Base-by-base conservation (phyloP, 2,888 invertebrate genomes). In the Mechanitis mazaeus region DNA sequence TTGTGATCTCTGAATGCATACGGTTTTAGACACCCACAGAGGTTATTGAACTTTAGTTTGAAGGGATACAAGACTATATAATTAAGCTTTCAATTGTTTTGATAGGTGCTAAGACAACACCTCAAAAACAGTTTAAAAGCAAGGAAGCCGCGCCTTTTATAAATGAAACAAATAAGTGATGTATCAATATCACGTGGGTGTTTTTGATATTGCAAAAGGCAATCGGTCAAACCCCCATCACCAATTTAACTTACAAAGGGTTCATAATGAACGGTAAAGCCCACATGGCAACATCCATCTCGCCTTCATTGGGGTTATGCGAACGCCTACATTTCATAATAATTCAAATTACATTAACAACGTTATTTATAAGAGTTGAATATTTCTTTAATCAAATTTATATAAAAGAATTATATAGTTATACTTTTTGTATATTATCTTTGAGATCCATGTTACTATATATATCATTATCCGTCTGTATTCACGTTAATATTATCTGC, bases 61-160 rank as follows among this genome's bases (percentile, higher is more conserved):
- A 75, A 75, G 75, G 75, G 73, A 75, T 76, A 74, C 77, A 76
- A 76, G 79, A 73, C 80, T 72, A 76, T 76, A 84, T 78, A 86
- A 87, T 88, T 88, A 87, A 85, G 78, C 75, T 71, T 70, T 83
- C 83, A 86, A 20, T 88, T 88, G 89, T 89, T 87, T 86, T 75
- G 75, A 74, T 71, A 65, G 65, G 71, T 73, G 79, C 87, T 85
- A 81, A 82, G 80, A 86, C 83, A 86, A 78, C 77, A 71, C 71
- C 78, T 84, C 85, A 84, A 84, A 76, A 79, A 81, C 75, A 77
- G 78, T 80, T 77, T 71, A 75, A 73, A 72, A 69, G 71, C 70
- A 66, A 63, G 68, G 72, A 71, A 65, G 72, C 64, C 64, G 69
- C 69, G 75, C 73, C 75, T 75, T 74, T 75, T 75, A 76, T 76